phyloP scores from a whole-genome alignment of 2,888 invertebrate species.

The Pycnomerus fuliginosus region DNA sequence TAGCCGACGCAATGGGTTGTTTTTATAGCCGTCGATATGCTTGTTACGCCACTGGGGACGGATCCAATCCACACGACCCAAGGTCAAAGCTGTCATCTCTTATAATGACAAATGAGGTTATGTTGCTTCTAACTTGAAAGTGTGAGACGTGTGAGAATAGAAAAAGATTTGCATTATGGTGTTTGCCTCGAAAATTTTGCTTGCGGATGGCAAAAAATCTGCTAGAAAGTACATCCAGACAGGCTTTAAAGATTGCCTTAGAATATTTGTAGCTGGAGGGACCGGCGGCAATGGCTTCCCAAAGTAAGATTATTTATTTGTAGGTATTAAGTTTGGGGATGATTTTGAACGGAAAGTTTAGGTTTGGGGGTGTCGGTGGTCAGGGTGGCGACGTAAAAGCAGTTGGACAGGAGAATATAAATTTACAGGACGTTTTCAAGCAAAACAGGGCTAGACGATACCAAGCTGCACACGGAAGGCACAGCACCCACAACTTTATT shows the following conservation, averaged over 20 bases:
- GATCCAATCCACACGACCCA: too few species aligned
- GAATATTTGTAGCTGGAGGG: conserved; percentile 80
- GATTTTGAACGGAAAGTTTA: conserved; percentile 59
- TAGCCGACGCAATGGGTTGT: too few species aligned
- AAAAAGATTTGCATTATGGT: conserved; percentile 7
- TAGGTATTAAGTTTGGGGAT: conserved; percentile 60
- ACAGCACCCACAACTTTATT: conserved; percentile 73
- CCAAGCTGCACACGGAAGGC: conserved; percentile 68
- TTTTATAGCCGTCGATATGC: too few species aligned
- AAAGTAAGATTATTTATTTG: conserved; percentile 48
- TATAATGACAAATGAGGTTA: too few species aligned
- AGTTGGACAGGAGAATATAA: conserved; percentile 63
- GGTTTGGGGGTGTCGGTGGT: conserved; percentile 88
- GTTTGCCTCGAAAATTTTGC: conserved; percentile 46
- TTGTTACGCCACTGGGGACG: too few species aligned
- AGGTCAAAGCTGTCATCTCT: too few species aligned
- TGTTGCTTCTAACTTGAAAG: too few species aligned
- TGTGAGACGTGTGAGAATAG: too few species aligned
- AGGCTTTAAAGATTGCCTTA: conserved; percentile 77
- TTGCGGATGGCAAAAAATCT: conserved; percentile 53
- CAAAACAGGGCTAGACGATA: conserved; percentile 61
- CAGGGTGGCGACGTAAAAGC: conserved; percentile 85
- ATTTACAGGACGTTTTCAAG: conserved; percentile 57
- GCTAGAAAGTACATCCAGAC: conserved; percentile 56
- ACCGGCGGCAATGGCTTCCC: conserved; percentile 74